A percentile compares a stretch with the other conserved stretches of the same genome.
Conservation (phyloP, 2,797 vertebrate species). For the Mastacembelus armatus region DNA sequence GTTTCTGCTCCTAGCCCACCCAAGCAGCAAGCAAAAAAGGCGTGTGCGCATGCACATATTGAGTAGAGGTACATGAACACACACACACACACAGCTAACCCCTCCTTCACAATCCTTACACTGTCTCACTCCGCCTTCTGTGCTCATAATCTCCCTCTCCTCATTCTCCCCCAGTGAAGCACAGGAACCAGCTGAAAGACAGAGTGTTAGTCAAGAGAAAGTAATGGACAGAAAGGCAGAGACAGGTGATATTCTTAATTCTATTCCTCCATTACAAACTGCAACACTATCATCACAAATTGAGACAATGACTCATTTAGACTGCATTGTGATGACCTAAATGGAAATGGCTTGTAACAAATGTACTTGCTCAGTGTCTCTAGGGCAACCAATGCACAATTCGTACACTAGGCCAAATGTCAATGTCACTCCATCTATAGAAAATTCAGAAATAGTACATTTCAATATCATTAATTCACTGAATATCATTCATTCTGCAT, state of each 20-base stretch:
- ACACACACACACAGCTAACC: slow-evolving; percentile 5
- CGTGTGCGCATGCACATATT: slow-evolving; percentile 12
- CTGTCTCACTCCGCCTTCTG: slow-evolving; percentile 14
- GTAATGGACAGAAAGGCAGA: slow-evolving; percentile 18
- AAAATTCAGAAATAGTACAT: not conserved
- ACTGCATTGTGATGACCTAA: slow-evolving; percentile 9
- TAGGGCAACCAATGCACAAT: not conserved
- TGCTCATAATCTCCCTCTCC: slow-evolving; percentile 12
- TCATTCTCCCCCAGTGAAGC: slow-evolving; percentile 16
- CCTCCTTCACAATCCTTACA: slow-evolving; percentile 20
- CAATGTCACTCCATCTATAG: not conserved
- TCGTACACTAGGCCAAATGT: not conserved
- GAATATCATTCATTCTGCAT: not conserved
- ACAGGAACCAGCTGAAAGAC: slow-evolving; percentile 40
- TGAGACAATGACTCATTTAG: slow-evolving; percentile 21
- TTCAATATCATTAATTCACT: too few species aligned
- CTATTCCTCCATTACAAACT: slow-evolving; percentile 19
- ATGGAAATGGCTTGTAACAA: slow-evolving; percentile 15
- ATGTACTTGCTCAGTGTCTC: slow-evolving; percentile 9
- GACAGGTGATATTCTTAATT: slow-evolving; percentile 26
- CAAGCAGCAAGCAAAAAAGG: slow-evolving; percentile 51
- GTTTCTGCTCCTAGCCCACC: slow-evolving; percentile 52
- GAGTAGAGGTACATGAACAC: slow-evolving; percentile 13
- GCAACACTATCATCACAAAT: slow-evolving; percentile 18
- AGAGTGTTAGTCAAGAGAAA: not conserved